Percentiles rank a stretch among this genome's conserved stretches.
Evolutionary conservation across 1,140 invertebrate genomes (phyloP).

Genomic region (Samia ricini): DNA sequence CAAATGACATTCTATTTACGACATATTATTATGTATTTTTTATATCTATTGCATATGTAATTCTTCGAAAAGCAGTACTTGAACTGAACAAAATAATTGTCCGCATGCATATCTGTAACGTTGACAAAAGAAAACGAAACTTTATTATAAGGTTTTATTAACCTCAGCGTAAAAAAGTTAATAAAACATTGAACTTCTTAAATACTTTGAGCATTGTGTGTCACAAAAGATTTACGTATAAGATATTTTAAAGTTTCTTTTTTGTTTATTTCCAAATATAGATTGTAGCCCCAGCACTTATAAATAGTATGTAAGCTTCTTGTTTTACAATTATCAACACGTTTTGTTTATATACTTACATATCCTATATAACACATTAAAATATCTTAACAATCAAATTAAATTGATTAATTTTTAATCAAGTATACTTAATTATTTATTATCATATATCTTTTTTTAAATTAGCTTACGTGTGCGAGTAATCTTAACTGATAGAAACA

Average conservation of each 20-base stretch:
- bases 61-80: no score
- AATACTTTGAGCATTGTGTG: not conserved
- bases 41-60: no score
- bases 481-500: no score
- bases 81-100: not conserved
- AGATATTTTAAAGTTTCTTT: not conserved
- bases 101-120: not conserved
- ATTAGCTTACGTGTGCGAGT: no score
- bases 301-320: not conserved
- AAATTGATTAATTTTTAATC: no score
- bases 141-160: not conserved
- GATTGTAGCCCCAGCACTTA: not conserved
- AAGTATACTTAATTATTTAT: no score
- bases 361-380: no score
- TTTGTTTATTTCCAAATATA: not conserved
- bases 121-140: not conserved
- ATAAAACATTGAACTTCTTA: not conserved
- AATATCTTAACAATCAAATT: no score
- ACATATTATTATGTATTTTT: no score
- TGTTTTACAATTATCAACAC: not conserved
- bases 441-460: no score
- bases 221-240: not conserved
- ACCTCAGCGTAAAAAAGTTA: not conserved
- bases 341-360: not conserved
- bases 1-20: no score